Conservation (phyloP, 2,888 invertebrate species). For the Drosophila yooni region DNA sequence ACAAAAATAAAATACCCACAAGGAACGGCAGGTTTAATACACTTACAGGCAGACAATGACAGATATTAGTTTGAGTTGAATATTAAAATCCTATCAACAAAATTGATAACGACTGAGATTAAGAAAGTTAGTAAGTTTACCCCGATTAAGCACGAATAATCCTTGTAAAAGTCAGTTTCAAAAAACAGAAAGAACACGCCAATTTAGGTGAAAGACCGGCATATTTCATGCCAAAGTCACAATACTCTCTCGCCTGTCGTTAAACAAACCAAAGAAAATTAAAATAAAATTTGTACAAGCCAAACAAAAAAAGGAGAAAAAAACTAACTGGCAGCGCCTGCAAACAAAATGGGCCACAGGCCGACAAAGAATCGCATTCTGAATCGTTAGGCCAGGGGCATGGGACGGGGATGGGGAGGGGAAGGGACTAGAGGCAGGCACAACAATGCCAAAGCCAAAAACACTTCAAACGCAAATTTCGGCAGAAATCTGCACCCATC, state of each 20-base stretch:
- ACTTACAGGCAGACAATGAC: background rate
- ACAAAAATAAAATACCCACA: background rate
- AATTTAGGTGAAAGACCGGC: background rate
- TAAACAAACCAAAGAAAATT: constrained; percentile 51
- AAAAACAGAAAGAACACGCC: background rate
- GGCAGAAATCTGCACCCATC: constrained; percentile 81
- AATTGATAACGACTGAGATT: background rate
- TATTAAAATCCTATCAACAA: background rate
- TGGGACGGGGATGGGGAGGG: background rate
- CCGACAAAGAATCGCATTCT: constrained; percentile 13
- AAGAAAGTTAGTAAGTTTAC: background rate
- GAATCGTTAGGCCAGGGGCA: background rate
- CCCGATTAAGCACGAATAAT: background rate
- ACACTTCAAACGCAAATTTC: constrained; percentile 81
- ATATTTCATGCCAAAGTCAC: background rate
- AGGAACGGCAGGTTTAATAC: background rate
- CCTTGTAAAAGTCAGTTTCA: background rate
- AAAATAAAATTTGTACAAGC: constrained; percentile 62
- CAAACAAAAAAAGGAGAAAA: background rate
- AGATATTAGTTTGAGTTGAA: background rate
- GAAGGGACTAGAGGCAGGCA: constrained; percentile 3
- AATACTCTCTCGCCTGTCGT: background rate
- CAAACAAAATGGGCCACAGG: constrained; percentile 54
- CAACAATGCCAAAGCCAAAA: constrained; percentile 60
- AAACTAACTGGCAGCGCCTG: constrained; percentile 25